phyloP scores from a whole-genome alignment of 2,888 invertebrate species.

The Hesperia comma region DNA sequence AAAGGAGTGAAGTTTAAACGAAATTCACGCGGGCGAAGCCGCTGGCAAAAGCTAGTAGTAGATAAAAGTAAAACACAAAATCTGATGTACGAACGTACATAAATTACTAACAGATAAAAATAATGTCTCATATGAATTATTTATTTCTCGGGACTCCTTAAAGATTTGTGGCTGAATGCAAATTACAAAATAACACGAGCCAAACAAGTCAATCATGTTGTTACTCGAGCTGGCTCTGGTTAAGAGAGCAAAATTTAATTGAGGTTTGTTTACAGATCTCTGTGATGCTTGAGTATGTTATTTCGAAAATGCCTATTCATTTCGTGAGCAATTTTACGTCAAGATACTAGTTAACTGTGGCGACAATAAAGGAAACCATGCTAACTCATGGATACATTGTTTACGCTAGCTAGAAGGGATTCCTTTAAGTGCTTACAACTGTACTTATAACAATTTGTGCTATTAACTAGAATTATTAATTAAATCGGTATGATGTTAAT shows the following conservation, averaged over 20 bases:
- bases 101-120: conserved; percentile 26
- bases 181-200: conserved; percentile 57
- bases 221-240: conserved; percentile 50
- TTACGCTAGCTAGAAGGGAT: background rate
- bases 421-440: background rate
- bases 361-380: conserved; percentile 15
- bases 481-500: too few species aligned
- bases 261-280: conserved; percentile 22
- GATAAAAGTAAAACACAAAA: conserved; percentile 1
- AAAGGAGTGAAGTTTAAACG: too few species aligned
- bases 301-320: conserved; percentile 31
- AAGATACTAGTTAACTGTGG: conserved; percentile 2
- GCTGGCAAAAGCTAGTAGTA: too few species aligned
- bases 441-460: background rate
- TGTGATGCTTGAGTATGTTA: conserved; percentile 11
- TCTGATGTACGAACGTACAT: conserved; percentile 19
- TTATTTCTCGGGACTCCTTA: conserved; percentile 38
- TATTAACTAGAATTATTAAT: background rate
- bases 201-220: conserved; percentile 56
- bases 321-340: conserved; percentile 26
- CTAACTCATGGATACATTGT: background rate
- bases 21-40: too few species aligned
- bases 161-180: conserved; percentile 42
- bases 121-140: conserved; percentile 30
- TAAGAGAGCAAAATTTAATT: conserved; percentile 33